These are phyloP conservation scores for Aphelenchoides besseyi DNA, from an alignment of 1,140 invertebrate genomes.

Conservation along the genomic window DNA sequence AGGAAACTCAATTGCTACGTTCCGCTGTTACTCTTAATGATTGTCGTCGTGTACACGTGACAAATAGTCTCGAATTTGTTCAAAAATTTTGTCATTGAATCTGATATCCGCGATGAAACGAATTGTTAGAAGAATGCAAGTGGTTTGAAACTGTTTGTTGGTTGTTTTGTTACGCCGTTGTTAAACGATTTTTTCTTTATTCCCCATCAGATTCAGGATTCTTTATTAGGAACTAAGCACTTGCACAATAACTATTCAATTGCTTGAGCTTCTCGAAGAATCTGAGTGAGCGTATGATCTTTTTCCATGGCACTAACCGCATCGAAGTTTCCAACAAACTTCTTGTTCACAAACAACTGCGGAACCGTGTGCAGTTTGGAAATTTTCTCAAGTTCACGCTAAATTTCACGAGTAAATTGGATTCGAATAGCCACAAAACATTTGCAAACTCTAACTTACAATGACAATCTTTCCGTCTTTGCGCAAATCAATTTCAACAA, in stretches of 20 bases:
- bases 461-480: neutral
- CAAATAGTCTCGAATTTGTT: no score
- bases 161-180: neutral
- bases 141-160: neutral
- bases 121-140: neutral
- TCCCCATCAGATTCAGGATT: no score
- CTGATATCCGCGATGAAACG: neutral
- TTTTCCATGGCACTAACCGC: constrained; percentile 33
- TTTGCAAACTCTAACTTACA: neutral
- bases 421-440: neutral
- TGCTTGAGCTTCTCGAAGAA: neutral
- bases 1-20: constrained; percentile 3
- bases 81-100: neutral
- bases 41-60: neutral
- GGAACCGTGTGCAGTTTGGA: constrained; percentile 41
- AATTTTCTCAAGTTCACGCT: constrained; percentile 36
- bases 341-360: constrained; percentile 44
- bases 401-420: constrained; percentile 17
- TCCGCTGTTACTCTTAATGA: neutral
- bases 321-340: constrained; percentile 47
- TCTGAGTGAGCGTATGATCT: neutral
- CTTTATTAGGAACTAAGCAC: no score
- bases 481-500: constrained; percentile 12
- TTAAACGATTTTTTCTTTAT: constrained; percentile 1
- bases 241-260: no score